These are phyloP conservation scores for Hirundo rustica DNA, from an alignment of 2,797 vertebrate species.

Conservation along the genomic window DNA sequence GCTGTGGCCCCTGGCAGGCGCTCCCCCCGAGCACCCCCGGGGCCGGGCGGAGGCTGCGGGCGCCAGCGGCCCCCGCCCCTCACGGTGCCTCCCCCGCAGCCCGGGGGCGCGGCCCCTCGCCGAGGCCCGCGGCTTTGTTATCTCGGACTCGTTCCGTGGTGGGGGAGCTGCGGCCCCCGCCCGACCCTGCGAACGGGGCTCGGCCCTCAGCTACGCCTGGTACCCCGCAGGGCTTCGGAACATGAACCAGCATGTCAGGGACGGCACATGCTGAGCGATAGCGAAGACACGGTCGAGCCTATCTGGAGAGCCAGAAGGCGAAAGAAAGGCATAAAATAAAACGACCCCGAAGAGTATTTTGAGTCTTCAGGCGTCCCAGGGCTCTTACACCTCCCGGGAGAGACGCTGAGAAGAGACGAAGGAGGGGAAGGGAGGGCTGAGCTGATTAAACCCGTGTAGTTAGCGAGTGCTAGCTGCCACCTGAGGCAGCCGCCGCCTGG, in stretches of 20 bases:
- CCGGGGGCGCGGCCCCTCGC: not conserved
- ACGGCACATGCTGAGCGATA: accelerated
- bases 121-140: not conserved
- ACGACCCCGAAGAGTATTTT: accelerated
- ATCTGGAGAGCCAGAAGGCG: not conserved
- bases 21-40: accelerated
- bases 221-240: accelerated
- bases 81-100: not conserved
- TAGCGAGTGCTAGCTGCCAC: not conserved
- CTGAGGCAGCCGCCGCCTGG: not conserved
- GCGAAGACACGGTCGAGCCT: accelerated
- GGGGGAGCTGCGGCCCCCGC: accelerated
- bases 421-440: not conserved
- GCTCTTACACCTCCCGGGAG: not conserved
- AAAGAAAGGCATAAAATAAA: not conserved
- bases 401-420: accelerated
- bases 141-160: accelerated
- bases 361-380: not conserved
- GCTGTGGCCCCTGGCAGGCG: not conserved
- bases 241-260: accelerated
- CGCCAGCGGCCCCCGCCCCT: not conserved
- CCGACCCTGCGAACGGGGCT: too few species aligned
- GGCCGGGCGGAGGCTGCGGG: not conserved
- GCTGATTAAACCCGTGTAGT: not conserved
- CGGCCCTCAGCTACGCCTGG: accelerated